Percentiles rank a stretch among this genome's conserved stretches.
phyloP scores from a whole-genome alignment of 2,888 invertebrate species.

The Hyposoter dolosus region DNA sequence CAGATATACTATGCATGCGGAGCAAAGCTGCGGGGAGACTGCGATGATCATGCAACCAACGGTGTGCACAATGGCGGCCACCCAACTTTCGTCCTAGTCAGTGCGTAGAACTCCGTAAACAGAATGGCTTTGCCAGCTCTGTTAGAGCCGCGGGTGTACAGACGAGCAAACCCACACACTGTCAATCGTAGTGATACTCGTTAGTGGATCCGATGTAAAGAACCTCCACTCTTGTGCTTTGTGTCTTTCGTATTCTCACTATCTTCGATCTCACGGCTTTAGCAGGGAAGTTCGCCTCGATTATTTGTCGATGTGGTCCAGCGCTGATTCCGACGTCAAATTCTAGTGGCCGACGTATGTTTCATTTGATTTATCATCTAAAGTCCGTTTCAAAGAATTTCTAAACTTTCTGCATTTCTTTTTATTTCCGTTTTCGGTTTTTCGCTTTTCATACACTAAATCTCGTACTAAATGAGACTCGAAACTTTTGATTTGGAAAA shows the following conservation, averaged over 20 bases:
- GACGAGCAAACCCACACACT: conserved; percentile 25
- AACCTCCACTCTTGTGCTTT: conserved; percentile 32
- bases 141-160: conserved; percentile 27
- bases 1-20: not conserved
- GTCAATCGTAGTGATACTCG: conserved; percentile 59
- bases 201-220: conserved; percentile 58
- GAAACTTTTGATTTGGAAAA: not conserved
- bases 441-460: not conserved
- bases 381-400: not conserved
- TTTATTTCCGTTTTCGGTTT: not conserved
- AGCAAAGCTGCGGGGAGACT: conserved; percentile 27
- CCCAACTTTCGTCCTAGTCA: conserved; percentile 80
- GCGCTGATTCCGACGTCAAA: too few relatives aligned
- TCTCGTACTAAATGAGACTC: not conserved
- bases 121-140: conserved; percentile 72
- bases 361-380: not conserved
- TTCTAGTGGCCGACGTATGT: not conserved
- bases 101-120: conserved; percentile 76
- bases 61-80: conserved; percentile 77
- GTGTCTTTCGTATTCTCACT: conserved; percentile 17
- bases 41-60: conserved; percentile 33
- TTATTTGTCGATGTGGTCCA: not conserved
- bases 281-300: not conserved
- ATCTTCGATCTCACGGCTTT: conserved; percentile 17
- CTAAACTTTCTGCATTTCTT: not conserved